These are phyloP conservation scores for Callocephalon fimbriatum DNA, from an alignment of 2,113 vertebrate genomes.

Conservation along the genomic window DNA sequence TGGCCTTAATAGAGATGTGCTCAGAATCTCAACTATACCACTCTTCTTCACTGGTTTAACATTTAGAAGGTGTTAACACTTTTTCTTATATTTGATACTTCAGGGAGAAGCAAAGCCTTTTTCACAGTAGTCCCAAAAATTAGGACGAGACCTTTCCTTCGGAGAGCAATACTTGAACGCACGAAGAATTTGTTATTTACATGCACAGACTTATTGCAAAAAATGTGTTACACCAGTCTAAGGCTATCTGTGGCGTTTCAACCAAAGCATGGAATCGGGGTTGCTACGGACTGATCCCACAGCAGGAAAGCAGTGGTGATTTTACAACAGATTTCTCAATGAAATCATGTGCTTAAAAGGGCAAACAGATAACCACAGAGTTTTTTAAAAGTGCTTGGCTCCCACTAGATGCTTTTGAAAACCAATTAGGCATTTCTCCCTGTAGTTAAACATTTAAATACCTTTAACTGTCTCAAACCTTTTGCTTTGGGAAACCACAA, in stretches of 20 bases:
- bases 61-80: background rate
- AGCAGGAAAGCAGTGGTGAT: background rate
- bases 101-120: background rate
- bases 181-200: background rate
- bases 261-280: background rate
- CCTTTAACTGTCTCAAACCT: background rate
- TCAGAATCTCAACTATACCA: background rate
- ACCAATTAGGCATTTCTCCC: background rate
- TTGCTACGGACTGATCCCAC: background rate
- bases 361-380: background rate
- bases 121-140: background rate
- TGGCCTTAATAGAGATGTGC: background rate
- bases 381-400: background rate
- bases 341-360: background rate
- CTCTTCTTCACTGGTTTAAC: background rate
- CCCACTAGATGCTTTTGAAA: background rate
- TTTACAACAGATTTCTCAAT: background rate
- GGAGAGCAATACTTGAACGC: background rate
- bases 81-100: background rate
- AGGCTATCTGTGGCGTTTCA: background rate
- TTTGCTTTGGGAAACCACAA: background rate
- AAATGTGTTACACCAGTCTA: background rate
- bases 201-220: background rate
- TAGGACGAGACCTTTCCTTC: background rate
- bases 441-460: background rate